phyloP scores from a whole-genome alignment of 1,140 invertebrate species.

The Drosophila sp. region DNA sequence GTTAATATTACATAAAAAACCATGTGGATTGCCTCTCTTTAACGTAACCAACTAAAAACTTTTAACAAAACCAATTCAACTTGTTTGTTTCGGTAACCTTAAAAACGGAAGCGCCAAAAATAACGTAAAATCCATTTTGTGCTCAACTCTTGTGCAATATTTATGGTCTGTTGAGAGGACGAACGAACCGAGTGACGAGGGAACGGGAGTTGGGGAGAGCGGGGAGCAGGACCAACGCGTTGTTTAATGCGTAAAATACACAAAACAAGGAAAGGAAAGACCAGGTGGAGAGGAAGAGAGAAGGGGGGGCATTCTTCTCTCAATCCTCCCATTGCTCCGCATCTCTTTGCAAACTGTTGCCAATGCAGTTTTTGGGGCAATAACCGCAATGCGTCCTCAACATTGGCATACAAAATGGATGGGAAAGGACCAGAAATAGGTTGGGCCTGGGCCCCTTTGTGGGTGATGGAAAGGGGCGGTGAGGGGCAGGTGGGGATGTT shows the following conservation, averaged over 20 bases:
- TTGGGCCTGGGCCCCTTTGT: too few relatives aligned
- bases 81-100: neutral
- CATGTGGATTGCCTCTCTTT: neutral
- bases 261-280: slow-evolving; percentile 37
- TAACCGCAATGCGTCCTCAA: slow-evolving; percentile 69
- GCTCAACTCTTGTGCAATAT: slow-evolving; percentile 60
- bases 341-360: slow-evolving; percentile 33
- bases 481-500: neutral
- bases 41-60: slow-evolving; percentile 10
- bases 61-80: neutral
- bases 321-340: too few relatives aligned
- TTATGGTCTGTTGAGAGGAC: slow-evolving; percentile 34
- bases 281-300: neutral
- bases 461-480: neutral
- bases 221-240: slow-evolving; percentile 30
- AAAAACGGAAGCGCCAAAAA: slow-evolving; percentile 35
- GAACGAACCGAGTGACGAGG: neutral
- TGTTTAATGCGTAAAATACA: slow-evolving; percentile 75
- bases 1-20: too few relatives aligned
- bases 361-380: slow-evolving; percentile 67
- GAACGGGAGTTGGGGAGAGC: neutral
- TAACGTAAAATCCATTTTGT: slow-evolving; percentile 55
- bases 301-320: neutral
- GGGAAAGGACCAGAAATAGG: slow-evolving; percentile 11
- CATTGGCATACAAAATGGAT: slow-evolving; percentile 52